phyloP scores from a whole-genome alignment of 1,140 invertebrate genomes.

The Ooceraea biroi region DNA sequence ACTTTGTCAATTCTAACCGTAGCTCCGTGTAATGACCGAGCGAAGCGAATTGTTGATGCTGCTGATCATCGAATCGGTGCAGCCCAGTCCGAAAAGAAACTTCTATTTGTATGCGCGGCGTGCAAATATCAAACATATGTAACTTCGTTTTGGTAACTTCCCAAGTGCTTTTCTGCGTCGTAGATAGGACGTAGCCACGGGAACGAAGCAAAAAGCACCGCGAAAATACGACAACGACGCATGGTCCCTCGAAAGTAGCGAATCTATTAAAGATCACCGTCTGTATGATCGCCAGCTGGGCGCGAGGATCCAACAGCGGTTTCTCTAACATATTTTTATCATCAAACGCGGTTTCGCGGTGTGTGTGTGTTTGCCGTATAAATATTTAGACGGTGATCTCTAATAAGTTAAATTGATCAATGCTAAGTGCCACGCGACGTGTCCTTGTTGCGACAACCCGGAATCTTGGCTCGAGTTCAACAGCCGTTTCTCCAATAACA shows the following conservation, averaged over 20 bases:
- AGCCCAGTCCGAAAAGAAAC: not conserved
- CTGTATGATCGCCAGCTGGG: not conserved
- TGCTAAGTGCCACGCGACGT: constrained; percentile 29
- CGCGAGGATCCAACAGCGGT: not conserved
- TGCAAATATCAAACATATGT: not conserved
- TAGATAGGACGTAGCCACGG: not conserved
- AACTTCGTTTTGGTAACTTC: constrained; percentile 18
- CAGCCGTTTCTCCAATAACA: constrained; percentile 9
- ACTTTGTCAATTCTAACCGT: not conserved
- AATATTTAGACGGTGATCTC: not conserved
- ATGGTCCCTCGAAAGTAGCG: not conserved
- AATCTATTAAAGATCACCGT: constrained; percentile 21
- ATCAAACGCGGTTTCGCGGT: not conserved
- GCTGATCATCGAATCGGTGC: not conserved
- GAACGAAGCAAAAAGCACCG: not conserved
- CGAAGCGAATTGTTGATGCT: not conserved
- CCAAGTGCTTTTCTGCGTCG: not conserved
- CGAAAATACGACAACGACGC: constrained; percentile 19
- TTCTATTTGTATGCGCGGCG: no score
- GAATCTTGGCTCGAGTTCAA: constrained; percentile 46
- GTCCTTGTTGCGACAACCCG: constrained; percentile 23
- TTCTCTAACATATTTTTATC: not conserved
- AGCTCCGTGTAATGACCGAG: not conserved
- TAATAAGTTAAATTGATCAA: constrained; percentile 24
- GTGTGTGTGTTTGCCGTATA: not conserved